Evolutionary conservation across 1,140 invertebrate species (phyloP).

Genomic region (Trachymyrmex septentrionalis): DNA sequence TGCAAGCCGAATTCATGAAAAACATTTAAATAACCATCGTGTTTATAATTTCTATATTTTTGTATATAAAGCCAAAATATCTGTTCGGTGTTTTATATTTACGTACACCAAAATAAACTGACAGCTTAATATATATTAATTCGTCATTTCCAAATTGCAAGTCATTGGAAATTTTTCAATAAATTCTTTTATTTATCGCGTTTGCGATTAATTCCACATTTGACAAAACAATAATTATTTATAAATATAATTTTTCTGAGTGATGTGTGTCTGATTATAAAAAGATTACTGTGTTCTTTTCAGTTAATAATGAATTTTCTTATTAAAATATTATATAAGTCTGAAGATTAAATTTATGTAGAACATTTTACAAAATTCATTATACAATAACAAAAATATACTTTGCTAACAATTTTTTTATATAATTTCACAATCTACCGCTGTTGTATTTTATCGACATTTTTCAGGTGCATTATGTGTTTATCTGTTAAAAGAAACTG

Average conservation of each 20-base stretch:
- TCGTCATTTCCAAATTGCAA: conserved; percentile 20
- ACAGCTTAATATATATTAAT: conserved; percentile 8
- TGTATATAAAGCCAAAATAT: neutral
- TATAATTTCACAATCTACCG: too few relatives aligned
- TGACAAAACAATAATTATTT: conserved; percentile 3
- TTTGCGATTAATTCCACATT: neutral
- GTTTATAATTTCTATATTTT: conserved; percentile 5
- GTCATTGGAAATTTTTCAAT: neutral
- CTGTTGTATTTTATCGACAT: too few relatives aligned
- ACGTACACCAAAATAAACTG: neutral
- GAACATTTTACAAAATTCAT: neutral
- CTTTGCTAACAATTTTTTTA: too few relatives aligned
- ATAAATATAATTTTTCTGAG: neutral
- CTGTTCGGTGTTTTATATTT: neutral
- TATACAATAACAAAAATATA: neutral
- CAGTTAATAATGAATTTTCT: neutral
- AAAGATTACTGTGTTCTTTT: neutral
- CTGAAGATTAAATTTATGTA: neutral
- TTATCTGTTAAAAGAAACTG: conserved; percentile 29
- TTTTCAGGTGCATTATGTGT: conserved; percentile 7
- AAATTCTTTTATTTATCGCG: neutral
- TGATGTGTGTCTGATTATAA: neutral
- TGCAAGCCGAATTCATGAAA: neutral
- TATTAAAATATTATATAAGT: neutral
- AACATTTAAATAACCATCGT: conserved; percentile 5